A percentile compares a stretch with the other conserved stretches of the same genome.
Evolutionary conservation across 2,797 vertebrate species (phyloP).

Genomic region (Myioborus miniatus): DNA sequence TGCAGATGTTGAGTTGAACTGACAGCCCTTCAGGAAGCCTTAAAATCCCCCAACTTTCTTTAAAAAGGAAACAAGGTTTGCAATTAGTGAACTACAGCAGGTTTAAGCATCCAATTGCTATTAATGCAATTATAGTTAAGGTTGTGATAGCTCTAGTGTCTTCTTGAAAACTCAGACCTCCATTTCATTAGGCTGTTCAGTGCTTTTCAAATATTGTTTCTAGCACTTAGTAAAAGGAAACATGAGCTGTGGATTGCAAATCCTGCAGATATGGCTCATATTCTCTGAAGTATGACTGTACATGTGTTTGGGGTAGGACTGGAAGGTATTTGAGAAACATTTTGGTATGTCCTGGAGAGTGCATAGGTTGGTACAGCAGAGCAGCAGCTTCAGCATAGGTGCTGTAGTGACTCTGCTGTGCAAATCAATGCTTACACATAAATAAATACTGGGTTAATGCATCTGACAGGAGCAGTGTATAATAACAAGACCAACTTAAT

Average conservation of each 20-base stretch:
- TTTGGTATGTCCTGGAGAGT: not conserved
- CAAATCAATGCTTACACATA: not conserved
- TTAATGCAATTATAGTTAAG: conserved; percentile 67
- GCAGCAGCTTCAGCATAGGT: not conserved
- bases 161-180: conserved; percentile 1
- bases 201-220: not conserved
- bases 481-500: not conserved
- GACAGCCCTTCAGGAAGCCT: conserved; percentile 65
- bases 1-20: conserved; percentile 38
- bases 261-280: not conserved
- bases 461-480: not conserved
- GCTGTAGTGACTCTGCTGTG: not conserved
- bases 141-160: not conserved
- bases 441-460: not conserved
- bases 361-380: not conserved
- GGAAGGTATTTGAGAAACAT: not conserved
- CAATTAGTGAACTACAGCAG: conserved; percentile 51
- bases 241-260: not conserved
- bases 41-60: conserved; percentile 17
- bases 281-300: not conserved
- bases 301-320: not conserved
- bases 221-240: not conserved
- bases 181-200: not conserved
- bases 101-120: conserved; percentile 25
- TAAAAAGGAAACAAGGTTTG: conserved; percentile 30